Evolutionary conservation across 2,113 vertebrate species (phyloP), one percentile per base, ranked within the genome.

Genomic region (Gavialis gangeticus): DNA sequence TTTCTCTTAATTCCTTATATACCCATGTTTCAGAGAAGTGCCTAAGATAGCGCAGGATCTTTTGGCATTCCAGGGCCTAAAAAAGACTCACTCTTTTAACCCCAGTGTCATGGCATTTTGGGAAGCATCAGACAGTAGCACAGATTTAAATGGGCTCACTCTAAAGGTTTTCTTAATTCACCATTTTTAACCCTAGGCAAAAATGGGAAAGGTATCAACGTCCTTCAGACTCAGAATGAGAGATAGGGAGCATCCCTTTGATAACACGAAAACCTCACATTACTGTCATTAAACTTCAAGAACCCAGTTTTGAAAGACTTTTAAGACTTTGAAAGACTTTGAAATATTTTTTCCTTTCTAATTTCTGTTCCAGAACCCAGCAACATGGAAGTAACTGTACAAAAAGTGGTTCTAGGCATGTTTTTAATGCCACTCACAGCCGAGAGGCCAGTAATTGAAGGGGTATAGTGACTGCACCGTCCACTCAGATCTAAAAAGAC

Each of bases 1-100:
- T 66, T 89, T 63, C 66, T 34, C 73, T 94, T 97, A 96, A 98
- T 98, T 98, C 98, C 98, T 98, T 97, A 98, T 98, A 98, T 98
- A 98, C 98, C 95, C 98, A 96, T 90, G 97, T 97, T 96, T 95
- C 93, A 15, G 96, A 93, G 94, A 96, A 57, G 89, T 94, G 97
- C 97, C 96, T 77, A 97, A 98, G 98, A 97, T 97, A 98, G 98
- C 91, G 95, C 96, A 92, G 94, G 96, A 95, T 85, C 87, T 93
- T 91, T 80, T 85, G 96, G 97, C 96, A 97, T 97, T 96, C 95
- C 57, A 86, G 96, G 94, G 84, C 97, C 95, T 90, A 95, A 97
- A 97, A 97, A 91, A 85, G 95, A 79, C 84, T 91, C 78, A 59
- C 57, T 94, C 75, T 34, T 92, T 96, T 82, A 92, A 95, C 88